Conservation (phyloP, 2,113 vertebrate genomes). For the Ptyas mucosa region DNA sequence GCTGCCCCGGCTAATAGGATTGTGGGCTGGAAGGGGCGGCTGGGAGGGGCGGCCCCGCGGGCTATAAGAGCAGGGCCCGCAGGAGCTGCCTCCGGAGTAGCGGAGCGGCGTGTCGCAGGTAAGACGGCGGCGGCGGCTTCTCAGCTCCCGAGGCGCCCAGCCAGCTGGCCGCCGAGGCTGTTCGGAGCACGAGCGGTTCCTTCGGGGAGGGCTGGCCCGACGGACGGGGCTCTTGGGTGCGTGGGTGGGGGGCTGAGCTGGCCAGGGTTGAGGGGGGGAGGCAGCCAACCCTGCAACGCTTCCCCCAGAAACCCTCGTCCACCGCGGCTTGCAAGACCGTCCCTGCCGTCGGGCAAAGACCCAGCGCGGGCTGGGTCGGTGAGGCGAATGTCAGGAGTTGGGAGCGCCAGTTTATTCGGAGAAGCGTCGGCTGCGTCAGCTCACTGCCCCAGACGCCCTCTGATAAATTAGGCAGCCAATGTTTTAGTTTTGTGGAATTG, state of each 20-base stretch:
- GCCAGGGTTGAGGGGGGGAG: background rate
- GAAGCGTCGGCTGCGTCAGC: background rate
- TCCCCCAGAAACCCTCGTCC: background rate
- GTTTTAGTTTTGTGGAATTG: background rate
- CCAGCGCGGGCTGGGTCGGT: background rate
- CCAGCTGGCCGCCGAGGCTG: background rate
- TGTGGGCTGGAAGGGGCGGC: background rate
- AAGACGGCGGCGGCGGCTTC: background rate
- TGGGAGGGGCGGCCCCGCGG: background rate
- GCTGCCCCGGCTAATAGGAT: background rate
- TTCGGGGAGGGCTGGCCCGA: background rate
- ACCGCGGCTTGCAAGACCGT: background rate
- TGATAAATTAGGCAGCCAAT: background rate
- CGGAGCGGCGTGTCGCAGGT: background rate
- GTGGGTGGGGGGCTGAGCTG: background rate
- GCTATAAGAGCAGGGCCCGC: background rate
- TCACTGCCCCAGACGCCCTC: background rate
- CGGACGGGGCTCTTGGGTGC: background rate
- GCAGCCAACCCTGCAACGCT: background rate
- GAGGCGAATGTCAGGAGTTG: background rate
- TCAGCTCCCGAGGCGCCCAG: background rate
- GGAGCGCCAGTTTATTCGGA: background rate
- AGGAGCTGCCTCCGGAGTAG: background rate
- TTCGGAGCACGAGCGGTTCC: background rate
- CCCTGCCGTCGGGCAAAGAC: background rate